Evolutionary conservation across 2,888 invertebrate genomes (phyloP), one percentile per base, ranked within the genome.

Genomic region (Hesperia comma): DNA sequence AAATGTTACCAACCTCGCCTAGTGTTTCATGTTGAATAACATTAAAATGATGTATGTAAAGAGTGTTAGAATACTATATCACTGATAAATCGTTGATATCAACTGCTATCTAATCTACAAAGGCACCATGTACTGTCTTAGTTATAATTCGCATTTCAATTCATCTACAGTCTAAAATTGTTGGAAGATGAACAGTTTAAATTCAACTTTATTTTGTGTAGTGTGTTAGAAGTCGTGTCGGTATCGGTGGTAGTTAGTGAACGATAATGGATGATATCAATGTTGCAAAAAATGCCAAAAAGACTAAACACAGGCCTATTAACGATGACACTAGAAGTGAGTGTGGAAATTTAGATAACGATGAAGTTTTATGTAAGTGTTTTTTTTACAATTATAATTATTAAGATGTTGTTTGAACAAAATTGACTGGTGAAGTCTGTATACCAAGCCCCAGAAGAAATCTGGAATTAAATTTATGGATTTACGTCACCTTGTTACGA

Each of bases 241-340:
- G 12, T n/a, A n/a, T n/a, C n/a, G n/a, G n/a, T n/a, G n/a, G n/a
- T 33, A 19, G 33, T 7, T 6, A 19, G 40, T 53, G 77, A 78
- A 73, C 71, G 69, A 81, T 77, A 73, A 91, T 91, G 91, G 83
- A 90, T 78, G 84, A 82, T 76, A 73, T 84, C 68, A 74, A 73
- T 68, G 70, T 82, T 58, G 83, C 77, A 68, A 71, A 70, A 40
- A 85, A 79, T 70, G 73, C 74, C 43, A 70, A 71, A 41, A 86
- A 78, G 74, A 70, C 75, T 21, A 85, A 83, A 70, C 90, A 81
- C 66, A 84, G 91, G 66, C 91, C 91, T 56, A 84, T 91, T 70
- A 87, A 92, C 69, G 91, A 92, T 72, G 92, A 91, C 70, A 90
- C 88, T 7, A 85, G 76, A 73, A 92, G 92, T 77, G 91, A 92